Evolutionary conservation across 1,140 invertebrate genomes (phyloP).

Genomic region (Ceratoteleas bidentatus): DNA sequence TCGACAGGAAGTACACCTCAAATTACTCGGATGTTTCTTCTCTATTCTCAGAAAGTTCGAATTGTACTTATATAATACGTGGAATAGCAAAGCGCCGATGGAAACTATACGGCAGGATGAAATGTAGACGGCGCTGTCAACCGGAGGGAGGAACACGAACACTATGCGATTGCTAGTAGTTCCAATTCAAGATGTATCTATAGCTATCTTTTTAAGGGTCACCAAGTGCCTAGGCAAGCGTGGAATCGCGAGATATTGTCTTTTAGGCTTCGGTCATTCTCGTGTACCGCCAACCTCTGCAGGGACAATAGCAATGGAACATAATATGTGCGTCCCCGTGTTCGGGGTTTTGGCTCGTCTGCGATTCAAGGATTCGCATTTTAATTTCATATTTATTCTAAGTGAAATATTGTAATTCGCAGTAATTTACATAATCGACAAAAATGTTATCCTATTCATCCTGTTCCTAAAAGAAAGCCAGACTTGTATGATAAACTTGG

Average conservation of each 20-base stretch:
- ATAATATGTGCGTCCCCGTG: too few relatives aligned
- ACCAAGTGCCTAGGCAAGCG: slow-evolving; percentile 66
- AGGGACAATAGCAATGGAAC: too few relatives aligned
- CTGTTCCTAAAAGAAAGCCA: too few relatives aligned
- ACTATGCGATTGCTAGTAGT: slow-evolving; percentile 64
- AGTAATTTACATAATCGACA: too few relatives aligned
- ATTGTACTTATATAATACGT: slow-evolving; percentile 59
- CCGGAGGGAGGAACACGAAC: slow-evolving; percentile 34
- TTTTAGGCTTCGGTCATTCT: slow-evolving; percentile 61
- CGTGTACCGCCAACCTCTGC: slow-evolving; percentile 43
- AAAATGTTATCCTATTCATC: too few relatives aligned
- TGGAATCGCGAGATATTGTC: slow-evolving; percentile 66
- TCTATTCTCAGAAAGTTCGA: slow-evolving; percentile 56
- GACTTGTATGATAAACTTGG: too few relatives aligned
- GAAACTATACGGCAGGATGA: slow-evolving; percentile 34
- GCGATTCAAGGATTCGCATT: too few relatives aligned
- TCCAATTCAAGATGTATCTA: slow-evolving; percentile 65
- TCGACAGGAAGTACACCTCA: slow-evolving; percentile 53
- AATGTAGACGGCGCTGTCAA: slow-evolving; percentile 42
- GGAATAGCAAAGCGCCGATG: slow-evolving; percentile 41
- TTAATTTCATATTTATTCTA: too few relatives aligned
- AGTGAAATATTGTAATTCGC: too few relatives aligned
- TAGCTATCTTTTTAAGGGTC: slow-evolving; percentile 68
- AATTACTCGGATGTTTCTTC: slow-evolving; percentile 57
- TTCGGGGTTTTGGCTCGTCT: too few relatives aligned